phyloP scores from a whole-genome alignment of 2,113 vertebrate species.

The Varanus salvator region DNA sequence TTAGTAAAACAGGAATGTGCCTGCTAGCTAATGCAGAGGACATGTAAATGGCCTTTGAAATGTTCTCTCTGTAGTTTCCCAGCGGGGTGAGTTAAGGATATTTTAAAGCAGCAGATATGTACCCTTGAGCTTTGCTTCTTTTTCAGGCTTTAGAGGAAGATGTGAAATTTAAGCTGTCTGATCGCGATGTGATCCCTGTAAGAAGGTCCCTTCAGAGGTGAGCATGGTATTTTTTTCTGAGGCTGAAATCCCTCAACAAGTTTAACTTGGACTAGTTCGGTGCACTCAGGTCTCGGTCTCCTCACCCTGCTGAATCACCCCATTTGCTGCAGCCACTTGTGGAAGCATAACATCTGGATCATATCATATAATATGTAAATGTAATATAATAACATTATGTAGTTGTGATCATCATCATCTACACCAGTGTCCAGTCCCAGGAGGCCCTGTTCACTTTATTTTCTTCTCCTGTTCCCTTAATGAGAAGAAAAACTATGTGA shows the following conservation, averaged over 20 bases:
- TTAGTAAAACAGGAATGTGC: neutral
- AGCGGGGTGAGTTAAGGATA: neutral
- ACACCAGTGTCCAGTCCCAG: neutral
- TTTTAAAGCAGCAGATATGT: too few relatives aligned
- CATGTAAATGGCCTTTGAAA: neutral
- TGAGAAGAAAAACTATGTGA: neutral
- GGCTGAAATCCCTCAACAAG: neutral
- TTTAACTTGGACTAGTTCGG: neutral
- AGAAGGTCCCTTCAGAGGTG: constrained; percentile 81
- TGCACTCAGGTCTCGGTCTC: too few relatives aligned
- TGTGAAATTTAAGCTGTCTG: constrained; percentile 52
- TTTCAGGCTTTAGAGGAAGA: constrained; percentile 66
- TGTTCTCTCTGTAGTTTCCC: neutral
- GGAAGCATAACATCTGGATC: neutral
- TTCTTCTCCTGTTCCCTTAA: neutral
- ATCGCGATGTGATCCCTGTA: constrained; percentile 70
- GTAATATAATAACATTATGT: too few relatives aligned
- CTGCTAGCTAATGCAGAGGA: neutral
- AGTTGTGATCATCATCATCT: too few relatives aligned
- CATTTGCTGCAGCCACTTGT: neutral
- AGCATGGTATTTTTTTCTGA: constrained; percentile 31
- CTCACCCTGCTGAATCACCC: too few relatives aligned
- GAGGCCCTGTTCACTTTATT: neutral
- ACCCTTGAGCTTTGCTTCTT: neutral
- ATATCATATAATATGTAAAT: too few relatives aligned